Conservation (phyloP, 2,797 vertebrate species). For the Darevskia nairensis region DNA sequence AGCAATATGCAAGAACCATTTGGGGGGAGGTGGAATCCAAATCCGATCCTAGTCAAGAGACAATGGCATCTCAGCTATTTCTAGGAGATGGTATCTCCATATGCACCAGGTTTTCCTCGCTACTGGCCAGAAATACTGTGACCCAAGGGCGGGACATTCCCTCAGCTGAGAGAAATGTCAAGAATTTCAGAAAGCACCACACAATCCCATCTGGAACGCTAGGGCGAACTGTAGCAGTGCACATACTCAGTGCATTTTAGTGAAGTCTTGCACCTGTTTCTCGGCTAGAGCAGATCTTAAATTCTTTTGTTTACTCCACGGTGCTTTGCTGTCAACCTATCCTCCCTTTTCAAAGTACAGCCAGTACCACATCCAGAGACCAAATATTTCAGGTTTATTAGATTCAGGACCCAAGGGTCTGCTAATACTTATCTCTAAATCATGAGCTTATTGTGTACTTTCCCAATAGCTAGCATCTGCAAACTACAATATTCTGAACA, state of each 20-base stretch:
- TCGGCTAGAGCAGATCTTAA: slow-evolving; percentile 29
- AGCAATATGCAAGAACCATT: slow-evolving; percentile 17
- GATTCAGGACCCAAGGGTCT: slow-evolving; percentile 27
- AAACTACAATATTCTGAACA: background rate
- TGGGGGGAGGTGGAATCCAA: slow-evolving; percentile 42
- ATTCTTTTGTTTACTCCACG: slow-evolving; percentile 39
- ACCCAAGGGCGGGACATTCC: slow-evolving; percentile 62
- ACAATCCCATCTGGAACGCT: slow-evolving; percentile 51
- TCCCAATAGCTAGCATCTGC: background rate
- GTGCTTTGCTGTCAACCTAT: slow-evolving; percentile 42
- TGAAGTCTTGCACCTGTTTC: slow-evolving; percentile 29
- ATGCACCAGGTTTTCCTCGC: slow-evolving; percentile 40
- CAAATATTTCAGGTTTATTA: slow-evolving; percentile 9
- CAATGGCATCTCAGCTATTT: slow-evolving; percentile 60
- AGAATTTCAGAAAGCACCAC: slow-evolving; percentile 57
- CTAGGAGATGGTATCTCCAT: slow-evolving; percentile 46
- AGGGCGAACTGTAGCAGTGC: slow-evolving; percentile 36
- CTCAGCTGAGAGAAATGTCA: slow-evolving; percentile 61
- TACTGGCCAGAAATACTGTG: slow-evolving; percentile 58
- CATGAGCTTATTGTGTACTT: background rate
- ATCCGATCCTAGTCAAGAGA: slow-evolving; percentile 49
- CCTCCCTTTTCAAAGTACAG: background rate
- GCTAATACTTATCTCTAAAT: slow-evolving; percentile 6
- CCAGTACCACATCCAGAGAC: slow-evolving; percentile 1
- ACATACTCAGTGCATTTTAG: slow-evolving; percentile 9